Base-by-base conservation (phyloP, 2,888 invertebrate genomes). In the Polia nebulosa region DNA sequence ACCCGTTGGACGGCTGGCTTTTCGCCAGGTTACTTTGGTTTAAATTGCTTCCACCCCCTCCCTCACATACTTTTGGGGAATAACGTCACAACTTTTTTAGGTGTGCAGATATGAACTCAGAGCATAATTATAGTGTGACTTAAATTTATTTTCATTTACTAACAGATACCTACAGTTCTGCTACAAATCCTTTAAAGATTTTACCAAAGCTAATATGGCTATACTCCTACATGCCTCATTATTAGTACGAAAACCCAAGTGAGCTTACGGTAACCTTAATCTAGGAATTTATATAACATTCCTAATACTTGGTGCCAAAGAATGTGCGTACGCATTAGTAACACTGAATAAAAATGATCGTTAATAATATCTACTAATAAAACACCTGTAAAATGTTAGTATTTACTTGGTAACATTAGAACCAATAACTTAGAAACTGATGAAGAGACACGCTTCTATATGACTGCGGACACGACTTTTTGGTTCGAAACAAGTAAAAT, bases 11-110 rank as follows among this genome's bases (percentile, higher is more conserved):
- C 75, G 84, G 81, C 91, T 94, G 94, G 94, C 93, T 83, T 85
- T 81, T 77, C 82, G 94, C 94, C 94, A 94, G 90, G 85, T 89
- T 91, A 89, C 92, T 93, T 90, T 90, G 89, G 83, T 90, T 91
- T 88, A 89, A 92, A 92, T 91, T 91, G 89, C 90, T 90, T 87
- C 88, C 85, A 88, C 85, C 89, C 86, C 81, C 83, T 76, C 78
- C 82, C 79, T 87, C 80, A 85, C 84, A 87, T 87, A 85, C 81
- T 84, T 84, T 87, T 89, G 71, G 75, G 82, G 80, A 86, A 84
- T 72, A 78, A 64, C 78, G 76, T 81, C 78, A 66, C 76, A 76
- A 82, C 67, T 81, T 83, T 80, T 75, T 75, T 75, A 63, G 68
- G 45, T 72, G 60, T 76, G 70, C 65, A 72, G 78, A 81, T 77